phyloP scores from a whole-genome alignment of 2,888 invertebrate genomes.

The Hetaerina titia region DNA sequence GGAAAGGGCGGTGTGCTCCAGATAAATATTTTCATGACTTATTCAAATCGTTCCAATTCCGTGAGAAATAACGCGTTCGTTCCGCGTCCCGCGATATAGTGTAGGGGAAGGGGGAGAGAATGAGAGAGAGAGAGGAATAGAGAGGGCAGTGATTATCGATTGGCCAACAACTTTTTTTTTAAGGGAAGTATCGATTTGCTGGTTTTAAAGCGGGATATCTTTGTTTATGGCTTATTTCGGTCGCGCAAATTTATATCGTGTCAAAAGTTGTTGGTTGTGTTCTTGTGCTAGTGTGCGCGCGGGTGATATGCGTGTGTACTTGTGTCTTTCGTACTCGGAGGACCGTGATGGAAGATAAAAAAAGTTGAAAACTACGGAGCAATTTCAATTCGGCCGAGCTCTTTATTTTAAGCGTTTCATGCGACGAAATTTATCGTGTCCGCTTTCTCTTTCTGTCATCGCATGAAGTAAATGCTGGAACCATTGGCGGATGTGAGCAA shows the following conservation, averaged over 20 bases:
- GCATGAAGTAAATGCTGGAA: not conserved
- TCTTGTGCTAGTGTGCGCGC: not conserved
- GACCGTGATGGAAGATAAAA: constrained; percentile 13
- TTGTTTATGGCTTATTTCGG: constrained; percentile 21
- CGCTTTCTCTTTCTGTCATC: not conserved
- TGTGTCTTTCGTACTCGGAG: not conserved
- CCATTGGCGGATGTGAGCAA: not conserved
- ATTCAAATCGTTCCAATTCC: constrained; percentile 65
- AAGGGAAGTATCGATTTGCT: constrained; percentile 29
- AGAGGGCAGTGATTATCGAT: constrained; percentile 56
- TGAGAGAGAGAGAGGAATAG: not conserved
- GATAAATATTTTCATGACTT: constrained; percentile 62
- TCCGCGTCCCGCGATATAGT: not conserved
- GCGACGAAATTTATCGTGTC: not conserved
- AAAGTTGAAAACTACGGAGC: not conserved
- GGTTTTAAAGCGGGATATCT: constrained; percentile 53
- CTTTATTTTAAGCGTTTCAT: not conserved
- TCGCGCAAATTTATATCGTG: not conserved
- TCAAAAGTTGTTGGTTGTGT: not conserved
- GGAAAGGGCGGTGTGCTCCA: constrained; percentile 41
- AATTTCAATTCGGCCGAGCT: not conserved
- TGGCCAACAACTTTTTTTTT: not conserved
- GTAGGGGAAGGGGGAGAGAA: not conserved
- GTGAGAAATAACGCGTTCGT: not conserved
- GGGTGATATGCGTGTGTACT: not conserved